A percentile compares a stretch with the other conserved stretches of the same genome.
Evolutionary conservation across 2,113 vertebrate species (phyloP).

Genomic region (Oxyruncus cristatus): DNA sequence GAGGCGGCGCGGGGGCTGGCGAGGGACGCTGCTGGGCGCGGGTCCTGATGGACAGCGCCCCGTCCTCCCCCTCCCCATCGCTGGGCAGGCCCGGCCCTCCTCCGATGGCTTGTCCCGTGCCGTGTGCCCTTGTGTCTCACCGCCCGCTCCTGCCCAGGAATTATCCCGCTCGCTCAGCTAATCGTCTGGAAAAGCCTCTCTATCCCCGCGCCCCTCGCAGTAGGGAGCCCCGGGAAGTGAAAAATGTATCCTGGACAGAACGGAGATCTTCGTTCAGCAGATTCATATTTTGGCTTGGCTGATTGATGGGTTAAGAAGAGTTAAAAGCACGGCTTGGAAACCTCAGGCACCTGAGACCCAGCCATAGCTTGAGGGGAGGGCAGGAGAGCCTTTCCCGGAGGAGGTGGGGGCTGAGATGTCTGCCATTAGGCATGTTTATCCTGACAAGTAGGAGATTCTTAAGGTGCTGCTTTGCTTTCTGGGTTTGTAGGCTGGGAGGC

Average conservation of each 20-base stretch:
- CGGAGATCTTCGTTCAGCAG: accelerated
- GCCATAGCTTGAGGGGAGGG: not conserved
- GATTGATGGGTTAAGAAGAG: not conserved
- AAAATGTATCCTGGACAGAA: not conserved
- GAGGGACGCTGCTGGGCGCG: not conserved
- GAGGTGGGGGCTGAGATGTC: not conserved
- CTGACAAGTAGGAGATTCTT: not conserved
- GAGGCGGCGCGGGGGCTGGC: not conserved
- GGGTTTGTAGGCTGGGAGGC: not conserved
- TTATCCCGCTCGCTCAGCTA: not conserved
- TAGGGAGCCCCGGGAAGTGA: not conserved
- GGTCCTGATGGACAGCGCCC: not conserved
- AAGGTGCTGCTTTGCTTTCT: not conserved
- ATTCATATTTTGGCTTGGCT: accelerated
- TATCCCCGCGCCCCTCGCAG: not conserved
- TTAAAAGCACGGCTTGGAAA: not conserved
- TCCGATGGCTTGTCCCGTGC: not conserved
- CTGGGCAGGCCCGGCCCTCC: not conserved
- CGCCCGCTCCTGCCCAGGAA: not conserved
- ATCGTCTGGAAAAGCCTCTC: not conserved
- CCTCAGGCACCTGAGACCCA: not conserved
- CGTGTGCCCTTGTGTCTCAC: not conserved
- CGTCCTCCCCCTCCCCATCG: not conserved
- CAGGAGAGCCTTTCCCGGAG: not conserved
- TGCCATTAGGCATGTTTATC: constrained; percentile 22